These are phyloP conservation scores for Hybos culiciformis DNA, from an alignment of 2,888 invertebrate species.

Conservation along the genomic window DNA sequence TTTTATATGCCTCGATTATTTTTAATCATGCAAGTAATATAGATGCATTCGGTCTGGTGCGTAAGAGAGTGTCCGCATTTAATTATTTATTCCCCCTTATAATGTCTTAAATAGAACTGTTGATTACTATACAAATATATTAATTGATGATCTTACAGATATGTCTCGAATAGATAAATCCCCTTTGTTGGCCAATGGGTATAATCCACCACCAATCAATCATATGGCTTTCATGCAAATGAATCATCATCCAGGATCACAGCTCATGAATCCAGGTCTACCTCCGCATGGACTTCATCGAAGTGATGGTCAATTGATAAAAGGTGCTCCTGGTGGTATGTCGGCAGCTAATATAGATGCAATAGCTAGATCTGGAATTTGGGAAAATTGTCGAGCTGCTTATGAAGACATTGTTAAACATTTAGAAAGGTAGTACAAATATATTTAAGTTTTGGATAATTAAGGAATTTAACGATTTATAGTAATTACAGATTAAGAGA, in stretches of 20 bases:
- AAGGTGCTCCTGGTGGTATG: constrained; percentile 61
- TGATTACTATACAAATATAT: too few species aligned
- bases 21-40: too few species aligned
- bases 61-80: too few species aligned
- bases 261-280: constrained; percentile 80
- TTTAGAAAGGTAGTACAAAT: constrained; percentile 67
- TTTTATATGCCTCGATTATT: too few species aligned
- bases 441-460: neutral
- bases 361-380: constrained; percentile 78
- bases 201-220: constrained; percentile 84
- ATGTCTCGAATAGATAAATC: constrained; percentile 84
- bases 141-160: constrained; percentile 42
- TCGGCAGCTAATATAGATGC: constrained; percentile 73
- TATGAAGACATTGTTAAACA: constrained; percentile 93
- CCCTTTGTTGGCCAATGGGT: constrained; percentile 81
- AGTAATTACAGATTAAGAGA: constrained; percentile 56
- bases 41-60: too few species aligned
- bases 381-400: constrained; percentile 90
- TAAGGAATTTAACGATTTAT: neutral
- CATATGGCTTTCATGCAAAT: constrained; percentile 94
- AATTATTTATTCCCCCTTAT: too few species aligned
- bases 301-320: constrained; percentile 61
- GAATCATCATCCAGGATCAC: constrained; percentile 62
- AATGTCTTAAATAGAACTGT: too few species aligned
- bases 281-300: constrained; percentile 69